Evolutionary conservation across 1,140 invertebrate genomes (phyloP).

Genomic region (Metaphire vulgaris): DNA sequence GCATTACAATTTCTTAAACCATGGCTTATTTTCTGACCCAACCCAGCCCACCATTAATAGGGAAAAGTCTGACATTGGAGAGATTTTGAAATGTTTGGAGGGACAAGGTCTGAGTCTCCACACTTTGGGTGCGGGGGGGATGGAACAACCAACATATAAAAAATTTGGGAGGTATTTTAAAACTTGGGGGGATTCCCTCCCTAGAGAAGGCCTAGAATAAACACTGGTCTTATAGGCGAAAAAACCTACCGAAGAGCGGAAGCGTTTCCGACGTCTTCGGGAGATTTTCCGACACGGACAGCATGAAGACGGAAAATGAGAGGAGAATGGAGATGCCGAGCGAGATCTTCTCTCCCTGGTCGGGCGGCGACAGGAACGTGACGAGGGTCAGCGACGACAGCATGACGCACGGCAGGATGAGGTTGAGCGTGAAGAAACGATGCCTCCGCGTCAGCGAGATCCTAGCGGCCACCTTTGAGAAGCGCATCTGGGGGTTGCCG

Average conservation of each 20-base stretch:
- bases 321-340: constrained; percentile 73
- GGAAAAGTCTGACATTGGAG: no score
- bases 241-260: constrained; percentile 80
- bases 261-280: constrained; percentile 95
- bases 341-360: constrained; percentile 62
- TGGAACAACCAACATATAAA: no score
- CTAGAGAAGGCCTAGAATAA: no score
- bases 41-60: no score
- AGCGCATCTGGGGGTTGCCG: background rate
- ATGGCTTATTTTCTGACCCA: no score
- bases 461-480: background rate
- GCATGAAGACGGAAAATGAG: constrained; percentile 48
- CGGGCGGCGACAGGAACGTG: constrained; percentile 10
- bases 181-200: no score
- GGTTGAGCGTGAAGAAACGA: constrained; percentile 10
- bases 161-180: no score
- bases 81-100: no score
- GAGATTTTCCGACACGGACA: constrained; percentile 68
- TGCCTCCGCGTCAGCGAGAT: background rate
- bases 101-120: no score
- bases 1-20: no score
- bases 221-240: no score
- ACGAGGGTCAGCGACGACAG: constrained; percentile 5
- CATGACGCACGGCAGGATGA: constrained; percentile 9
- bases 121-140: no score